Evolutionary conservation across 1,140 invertebrate species (phyloP), one percentile per base, ranked within the genome.

Genomic region (Drosophila ficusphila): DNA sequence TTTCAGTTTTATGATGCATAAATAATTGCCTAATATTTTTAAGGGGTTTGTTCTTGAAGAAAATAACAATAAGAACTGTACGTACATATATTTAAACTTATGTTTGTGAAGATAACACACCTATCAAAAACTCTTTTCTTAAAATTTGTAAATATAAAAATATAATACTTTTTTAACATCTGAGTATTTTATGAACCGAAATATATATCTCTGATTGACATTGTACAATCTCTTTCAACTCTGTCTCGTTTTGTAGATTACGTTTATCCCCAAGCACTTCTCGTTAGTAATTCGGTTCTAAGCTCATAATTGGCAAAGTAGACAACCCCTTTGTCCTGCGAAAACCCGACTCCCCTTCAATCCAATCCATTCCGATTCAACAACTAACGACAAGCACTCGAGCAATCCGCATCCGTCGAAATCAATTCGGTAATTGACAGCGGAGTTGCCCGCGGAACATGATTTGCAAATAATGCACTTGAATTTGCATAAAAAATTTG

Each of bases 381-480:
- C 31, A 58, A 48, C 54, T 57, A 25, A 9, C 31, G 60, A 85
- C 61, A 58, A 58, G 57, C 81, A 81, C 74, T 86, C 77, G 71
- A 71, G 39, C 61, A 53, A 79, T 86, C 44, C 36, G 46, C 53
- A 51, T 47, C 36, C 36, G 36, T 49, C 31, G 41, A 29, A 68
- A 72, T 65, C 64, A 70, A 76, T 60, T 53, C 47, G 34, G 60
- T 82, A 88, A 78, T 89, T 89, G 85, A 86, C 76, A 85, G 79
- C 79, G 31, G 62, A 81, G 83, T 79, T 73, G 76, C 72, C 29
- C 31, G 75, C 31, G 71, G 58, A 83, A 90, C 88, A 90, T 90
- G 88, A 90, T 90, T 90, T 90, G 82, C 79, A 77, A 89, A 89
- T 89, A 89, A 81, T 79, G 85, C 85, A 89, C 85, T 89, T 79